Percentiles rank a stretch among this genome's conserved stretches.
Evolutionary conservation across 2,888 invertebrate species (phyloP).

Genomic region (Dasypolia templi): DNA sequence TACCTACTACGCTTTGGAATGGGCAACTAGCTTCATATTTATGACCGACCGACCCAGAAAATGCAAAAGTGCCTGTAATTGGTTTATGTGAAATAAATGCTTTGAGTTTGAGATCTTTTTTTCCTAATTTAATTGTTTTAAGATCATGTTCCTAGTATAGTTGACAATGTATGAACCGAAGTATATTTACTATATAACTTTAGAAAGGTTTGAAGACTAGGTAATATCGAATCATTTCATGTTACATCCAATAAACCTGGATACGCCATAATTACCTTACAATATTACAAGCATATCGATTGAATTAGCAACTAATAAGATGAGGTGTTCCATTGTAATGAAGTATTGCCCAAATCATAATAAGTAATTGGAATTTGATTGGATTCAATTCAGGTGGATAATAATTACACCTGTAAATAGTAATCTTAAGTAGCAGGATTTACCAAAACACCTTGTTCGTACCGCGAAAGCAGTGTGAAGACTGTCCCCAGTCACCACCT

Average conservation of each 20-base stretch:
- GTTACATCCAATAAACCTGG: not conserved
- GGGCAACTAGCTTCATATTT: no score
- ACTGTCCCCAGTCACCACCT: no score
- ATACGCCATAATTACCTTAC: not conserved
- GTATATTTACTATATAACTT: not conserved
- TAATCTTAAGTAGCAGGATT: no score
- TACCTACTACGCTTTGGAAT: no score
- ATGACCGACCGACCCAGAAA: no score
- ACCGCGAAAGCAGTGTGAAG: no score
- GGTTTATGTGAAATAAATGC: no score
- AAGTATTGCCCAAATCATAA: constrained; percentile 19
- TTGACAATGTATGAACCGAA: not conserved
- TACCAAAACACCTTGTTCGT: no score
- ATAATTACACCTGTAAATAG: not conserved
- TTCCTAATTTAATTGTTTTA: not conserved
- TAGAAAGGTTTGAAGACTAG: not conserved
- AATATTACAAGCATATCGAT: not conserved
- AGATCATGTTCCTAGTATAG: not conserved
- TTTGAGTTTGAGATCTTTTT: not conserved
- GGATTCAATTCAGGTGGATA: constrained; percentile 7
- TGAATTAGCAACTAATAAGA: not conserved
- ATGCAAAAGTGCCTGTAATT: no score
- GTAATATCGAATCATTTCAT: not conserved
- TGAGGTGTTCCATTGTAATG: not conserved
- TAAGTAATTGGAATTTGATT: constrained; percentile 19